Evolutionary conservation across 2,888 invertebrate genomes (phyloP), one percentile per base, ranked within the genome.

Genomic region (Panopea generosa): DNA sequence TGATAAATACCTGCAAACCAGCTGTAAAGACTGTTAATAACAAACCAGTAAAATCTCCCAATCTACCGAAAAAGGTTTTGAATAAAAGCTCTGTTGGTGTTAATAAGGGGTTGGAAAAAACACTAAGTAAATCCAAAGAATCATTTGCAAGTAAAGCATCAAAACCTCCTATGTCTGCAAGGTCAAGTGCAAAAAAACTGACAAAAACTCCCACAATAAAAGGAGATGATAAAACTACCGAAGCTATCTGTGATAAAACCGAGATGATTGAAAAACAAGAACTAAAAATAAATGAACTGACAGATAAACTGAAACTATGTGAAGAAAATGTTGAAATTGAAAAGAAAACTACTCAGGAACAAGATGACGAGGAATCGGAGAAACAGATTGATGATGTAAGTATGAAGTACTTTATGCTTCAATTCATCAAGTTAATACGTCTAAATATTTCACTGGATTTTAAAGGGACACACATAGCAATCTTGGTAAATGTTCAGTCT

Each of bases 371-470:
- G 45, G 74, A 57, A 0, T 65, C 83, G 72, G 75, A 69, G 33
- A 71, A 83, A 63, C 68, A 87, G 53, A 69, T 90, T 33, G 86
- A 89, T 60, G 77, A 85, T 74, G 87, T 89, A 68, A 86, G 86
- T 66, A 22, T 26, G 3, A 18, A 16, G 6, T 49, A n/a, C n/a
- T n/a, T n/a, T 11, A 14, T 40, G 9, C 14, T 40, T n/a, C n/a
- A n/a, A n/a, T n/a, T n/a, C n/a, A n/a, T n/a, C n/a, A n/a, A n/a
- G n/a, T n/a, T n/a, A n/a, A n/a, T n/a, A n/a, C n/a, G n/a, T n/a
- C n/a, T n/a, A n/a, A n/a, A n/a, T n/a, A n/a, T n/a, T n/a, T n/a
- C n/a, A n/a, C n/a, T n/a, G n/a, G n/a, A n/a, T n/a, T n/a, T n/a
- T n/a, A n/a, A n/a, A n/a, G n/a, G n/a, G n/a, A n/a, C n/a, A n/a